Percentiles rank a stretch among this genome's conserved stretches.
Evolutionary conservation across 2,113 vertebrate genomes (phyloP).

Genomic region (Rhinolophus ferrumequinum): DNA sequence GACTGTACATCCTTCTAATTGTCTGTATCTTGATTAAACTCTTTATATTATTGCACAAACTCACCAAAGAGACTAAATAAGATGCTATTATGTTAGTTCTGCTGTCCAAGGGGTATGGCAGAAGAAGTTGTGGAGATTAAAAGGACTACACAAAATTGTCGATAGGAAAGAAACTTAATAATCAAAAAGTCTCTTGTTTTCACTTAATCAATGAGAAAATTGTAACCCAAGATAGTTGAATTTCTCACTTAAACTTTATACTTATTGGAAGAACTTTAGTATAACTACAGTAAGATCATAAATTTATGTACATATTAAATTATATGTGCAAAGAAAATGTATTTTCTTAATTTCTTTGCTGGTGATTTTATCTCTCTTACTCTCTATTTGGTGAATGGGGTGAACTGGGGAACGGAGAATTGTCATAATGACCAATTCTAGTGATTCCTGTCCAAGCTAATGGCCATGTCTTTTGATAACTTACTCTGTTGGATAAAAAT

Average conservation of each 20-base stretch:
- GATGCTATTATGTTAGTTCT: background rate
- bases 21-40: conserved; percentile 44
- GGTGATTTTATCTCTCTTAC: background rate
- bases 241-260: background rate
- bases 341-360: background rate
- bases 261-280: background rate
- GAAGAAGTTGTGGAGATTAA: background rate
- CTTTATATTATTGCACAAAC: background rate
- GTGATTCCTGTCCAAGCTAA: background rate
- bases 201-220: background rate
- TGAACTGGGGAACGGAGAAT: accelerated
- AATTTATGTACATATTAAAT: background rate
- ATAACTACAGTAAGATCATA: background rate
- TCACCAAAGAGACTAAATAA: background rate
- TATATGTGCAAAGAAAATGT: background rate
- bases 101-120: background rate
- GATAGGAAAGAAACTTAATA: background rate
- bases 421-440: background rate
- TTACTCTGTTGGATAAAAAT: background rate
- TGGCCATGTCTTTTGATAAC: background rate
- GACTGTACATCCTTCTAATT: conserved; percentile 59
- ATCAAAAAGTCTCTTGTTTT: background rate
- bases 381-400: background rate
- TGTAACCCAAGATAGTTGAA: background rate
- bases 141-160: background rate